Evolutionary conservation across 2,113 vertebrate genomes (phyloP), one percentile per base, ranked within the genome.

Genomic region (Jaculus jaculus): DNA sequence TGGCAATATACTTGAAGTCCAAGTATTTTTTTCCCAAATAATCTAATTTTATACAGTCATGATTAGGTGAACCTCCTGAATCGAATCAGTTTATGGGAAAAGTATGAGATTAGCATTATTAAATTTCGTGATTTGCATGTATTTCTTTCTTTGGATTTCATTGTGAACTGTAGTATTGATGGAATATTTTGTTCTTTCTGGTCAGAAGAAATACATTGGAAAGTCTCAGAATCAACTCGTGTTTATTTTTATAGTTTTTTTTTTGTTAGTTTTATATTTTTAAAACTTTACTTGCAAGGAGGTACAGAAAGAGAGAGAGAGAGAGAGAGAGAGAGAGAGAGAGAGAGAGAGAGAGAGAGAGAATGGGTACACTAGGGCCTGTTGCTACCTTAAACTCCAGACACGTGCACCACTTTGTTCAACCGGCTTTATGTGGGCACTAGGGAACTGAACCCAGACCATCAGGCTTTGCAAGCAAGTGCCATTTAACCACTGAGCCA

Each of bases 31-130:
- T 96, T 97, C 96, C 89, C 86, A 97, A 91, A 87, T 90, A 83
- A 92, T 80, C 90, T 83, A 97, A 92, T 97, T 98, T 95, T 94
- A 94, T 83, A 88, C 78, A 90, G 81, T 97, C 97, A 95, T 97
- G 95, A 97, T 97, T 97, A 96, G 92, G 90, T 95, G 80, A 94
- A 95, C 90, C 77, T 96, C 97, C 89, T 94, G 94, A 97, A 96
- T 91, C 97, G 93, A 90, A 95, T 92, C 84, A 88, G 74, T 95
- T 96, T 95, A 54, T 78, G 93, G 85, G 92, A 95, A 96, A 97
- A 92, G 42, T 78, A 23, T 84, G 58, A 3, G 5, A 83, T 96
- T 96, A 96, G 94, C 92, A 91, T 97, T 97, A 94, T 94, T 97
- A 95, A 93, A 96, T 96, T 96, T 96, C 77, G 92, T 91, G 11